These are phyloP conservation scores for Sitta carolinensis DNA, from an alignment of 2,797 vertebrate genomes.

Conservation along the genomic window DNA sequence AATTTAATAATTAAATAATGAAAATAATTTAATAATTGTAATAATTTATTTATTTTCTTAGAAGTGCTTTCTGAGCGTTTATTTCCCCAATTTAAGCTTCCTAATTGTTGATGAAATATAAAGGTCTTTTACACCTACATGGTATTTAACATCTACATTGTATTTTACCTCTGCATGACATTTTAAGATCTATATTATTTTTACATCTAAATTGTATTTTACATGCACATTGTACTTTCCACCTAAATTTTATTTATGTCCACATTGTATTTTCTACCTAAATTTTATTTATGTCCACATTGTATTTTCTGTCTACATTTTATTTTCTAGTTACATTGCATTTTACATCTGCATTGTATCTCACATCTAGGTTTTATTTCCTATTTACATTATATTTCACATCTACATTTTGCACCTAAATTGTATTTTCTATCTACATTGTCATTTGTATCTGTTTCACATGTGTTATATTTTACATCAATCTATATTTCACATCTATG, in stretches of 20 bases:
- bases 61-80: not conserved
- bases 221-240: rapidly evolving
- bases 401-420: too few species aligned
- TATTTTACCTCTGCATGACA: not conserved
- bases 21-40: rapidly evolving
- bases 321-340: not conserved
- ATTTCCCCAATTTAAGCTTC: not conserved
- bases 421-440: not conserved
- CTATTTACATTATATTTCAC: not conserved
- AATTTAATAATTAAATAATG: not conserved
- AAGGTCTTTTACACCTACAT: not conserved
- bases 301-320: not conserved
- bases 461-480: not conserved
- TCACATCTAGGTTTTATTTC: not conserved
- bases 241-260: not conserved
- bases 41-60: not conserved
- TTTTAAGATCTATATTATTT: not conserved
- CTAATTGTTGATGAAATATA: not conserved
- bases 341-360: not conserved
- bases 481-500: not conserved
- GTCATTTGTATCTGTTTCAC: too few species aligned
- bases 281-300: too few species aligned
- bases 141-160: not conserved
- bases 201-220: not conserved
- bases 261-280: not conserved